These are phyloP conservation scores for Urophycis tenuis DNA, from an alignment of 2,797 vertebrate genomes.

Conservation along the genomic window DNA sequence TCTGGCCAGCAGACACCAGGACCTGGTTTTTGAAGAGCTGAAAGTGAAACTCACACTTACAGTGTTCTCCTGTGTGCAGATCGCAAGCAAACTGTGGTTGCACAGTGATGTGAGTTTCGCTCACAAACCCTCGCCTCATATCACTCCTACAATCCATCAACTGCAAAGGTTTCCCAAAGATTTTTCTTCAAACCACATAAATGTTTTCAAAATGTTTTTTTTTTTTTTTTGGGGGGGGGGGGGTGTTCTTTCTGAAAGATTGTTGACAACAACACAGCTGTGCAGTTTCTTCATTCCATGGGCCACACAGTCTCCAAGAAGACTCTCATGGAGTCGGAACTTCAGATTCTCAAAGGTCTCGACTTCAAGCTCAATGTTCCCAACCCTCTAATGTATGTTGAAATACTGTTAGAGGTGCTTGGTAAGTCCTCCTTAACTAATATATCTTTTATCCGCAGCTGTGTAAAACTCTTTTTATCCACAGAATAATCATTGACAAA, in stretches of 20 bases:
- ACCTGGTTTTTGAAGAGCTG: conserved; percentile 63
- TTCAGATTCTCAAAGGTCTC: conserved; percentile 80
- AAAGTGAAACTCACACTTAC: conserved; percentile 70
- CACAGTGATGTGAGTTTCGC: conserved; percentile 72
- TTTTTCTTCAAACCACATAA: background rate
- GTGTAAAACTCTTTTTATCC: background rate
- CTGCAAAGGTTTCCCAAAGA: background rate
- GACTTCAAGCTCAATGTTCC: conserved; percentile 75
- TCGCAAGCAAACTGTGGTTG: conserved; percentile 89
- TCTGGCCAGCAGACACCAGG: conserved; percentile 46
- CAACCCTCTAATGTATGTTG: conserved; percentile 80
- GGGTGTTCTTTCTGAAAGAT: conserved; percentile 59
- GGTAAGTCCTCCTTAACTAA: conserved; percentile 63
- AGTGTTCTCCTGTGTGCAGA: conserved; percentile 81
- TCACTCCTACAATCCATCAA: background rate
- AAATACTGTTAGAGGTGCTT: conserved; percentile 87
- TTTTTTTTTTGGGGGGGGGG: too few species aligned
- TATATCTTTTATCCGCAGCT: background rate
- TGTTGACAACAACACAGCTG: conserved; percentile 71
- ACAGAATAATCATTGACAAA: background rate
- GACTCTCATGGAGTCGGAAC: conserved; percentile 79
- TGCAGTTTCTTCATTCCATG: conserved; percentile 75
- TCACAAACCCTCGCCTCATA: background rate
- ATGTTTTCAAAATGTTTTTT: background rate
- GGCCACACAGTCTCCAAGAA: conserved; percentile 73